Evolutionary conservation across 2,797 vertebrate genomes (phyloP), one percentile per base, ranked within the genome.

Genomic region (Brachyrhaphis roseni): DNA sequence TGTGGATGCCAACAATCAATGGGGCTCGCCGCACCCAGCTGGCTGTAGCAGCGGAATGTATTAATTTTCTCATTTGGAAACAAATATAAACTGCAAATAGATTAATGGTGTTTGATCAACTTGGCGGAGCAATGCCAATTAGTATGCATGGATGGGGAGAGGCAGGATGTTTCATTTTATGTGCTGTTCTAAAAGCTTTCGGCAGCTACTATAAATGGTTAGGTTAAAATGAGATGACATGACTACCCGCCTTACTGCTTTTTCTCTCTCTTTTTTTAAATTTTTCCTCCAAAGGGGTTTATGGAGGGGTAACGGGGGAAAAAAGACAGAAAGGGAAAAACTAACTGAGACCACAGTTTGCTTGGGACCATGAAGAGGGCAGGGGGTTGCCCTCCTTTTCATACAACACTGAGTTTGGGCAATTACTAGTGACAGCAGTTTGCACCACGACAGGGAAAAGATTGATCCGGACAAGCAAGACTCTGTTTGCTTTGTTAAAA

Each of bases 401-500:
- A 93, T 90, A 91, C 90, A 79, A 93, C 89, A 90, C 81, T 86
- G 89, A 88, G 87, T 93, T 92, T 89, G n/a, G 89, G 91, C 90
- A 92, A 93, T 95, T 93, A 93, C 82, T 90, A 81, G 90, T 88
- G 90, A 93, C 92, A 91, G 88, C 73, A 4, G 78, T 81, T 85
- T 78, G 73, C 85, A 87, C 88, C 72, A 79, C 78, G 82, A 92
- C 73, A 75, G 82, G 80, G 66, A 81, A 87, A 84, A 91, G 89
- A 94, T 93, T 95, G 94, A 94, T 94, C 92, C 88, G 83, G 91
- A 94, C 91, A 92, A 93, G 92, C 88, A 85, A 85, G 88, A 90
- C 91, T 91, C 85, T 89, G 93, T 95, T 95, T 94, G 91, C 91
- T 94, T 94, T 94, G 92, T 92, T 94, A 91, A 93, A 93, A 94